Evolutionary conservation across 2,797 vertebrate genomes (phyloP).

Genomic region (Rhinatrema bivittatum): DNA sequence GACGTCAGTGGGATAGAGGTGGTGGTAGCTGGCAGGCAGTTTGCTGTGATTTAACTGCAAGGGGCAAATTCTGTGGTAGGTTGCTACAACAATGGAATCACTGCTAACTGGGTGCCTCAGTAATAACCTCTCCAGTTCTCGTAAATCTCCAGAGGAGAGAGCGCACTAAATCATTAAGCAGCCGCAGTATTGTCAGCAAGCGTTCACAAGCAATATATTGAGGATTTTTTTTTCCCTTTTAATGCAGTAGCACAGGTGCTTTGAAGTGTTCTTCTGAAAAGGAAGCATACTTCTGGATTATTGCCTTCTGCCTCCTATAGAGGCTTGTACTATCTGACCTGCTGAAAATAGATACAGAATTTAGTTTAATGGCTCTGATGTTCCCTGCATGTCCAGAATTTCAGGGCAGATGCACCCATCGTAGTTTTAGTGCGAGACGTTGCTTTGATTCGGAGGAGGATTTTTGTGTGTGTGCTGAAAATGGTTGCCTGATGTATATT

Average conservation of each 20-base stretch:
- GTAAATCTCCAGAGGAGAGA: conserved; percentile 3
- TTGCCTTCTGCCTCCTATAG: conserved; percentile 29
- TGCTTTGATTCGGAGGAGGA: conserved; percentile 26
- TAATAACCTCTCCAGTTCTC: too few species aligned
- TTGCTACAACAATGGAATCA: too few species aligned
- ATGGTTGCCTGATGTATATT: conserved; percentile 32
- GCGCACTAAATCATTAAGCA: conserved; percentile 7
- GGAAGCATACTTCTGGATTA: conserved; percentile 26
- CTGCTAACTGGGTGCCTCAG: too few species aligned
- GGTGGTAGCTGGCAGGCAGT: too few species aligned
- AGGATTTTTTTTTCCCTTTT: too few species aligned
- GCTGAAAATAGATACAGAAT: conserved; percentile 33
- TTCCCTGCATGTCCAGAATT: conserved; percentile 20
- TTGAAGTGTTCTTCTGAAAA: conserved; percentile 25
- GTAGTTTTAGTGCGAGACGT: conserved; percentile 20
- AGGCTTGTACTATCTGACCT: conserved; percentile 27
- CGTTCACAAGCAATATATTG: conserved; percentile 7
- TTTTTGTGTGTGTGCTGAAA: conserved; percentile 18
- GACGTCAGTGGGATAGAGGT: too few species aligned
- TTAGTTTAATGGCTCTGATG: conserved; percentile 38
- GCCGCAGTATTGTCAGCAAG: conserved; percentile 1
- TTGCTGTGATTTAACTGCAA: too few species aligned
- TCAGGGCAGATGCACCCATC: conserved; percentile 36
- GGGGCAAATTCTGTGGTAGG: too few species aligned
- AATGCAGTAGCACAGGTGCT: conserved; percentile 10